A percentile compares a stretch with the other conserved stretches of the same genome.
Conservation (phyloP, 2,888 invertebrate species). For the Aspidapion aeneum region DNA sequence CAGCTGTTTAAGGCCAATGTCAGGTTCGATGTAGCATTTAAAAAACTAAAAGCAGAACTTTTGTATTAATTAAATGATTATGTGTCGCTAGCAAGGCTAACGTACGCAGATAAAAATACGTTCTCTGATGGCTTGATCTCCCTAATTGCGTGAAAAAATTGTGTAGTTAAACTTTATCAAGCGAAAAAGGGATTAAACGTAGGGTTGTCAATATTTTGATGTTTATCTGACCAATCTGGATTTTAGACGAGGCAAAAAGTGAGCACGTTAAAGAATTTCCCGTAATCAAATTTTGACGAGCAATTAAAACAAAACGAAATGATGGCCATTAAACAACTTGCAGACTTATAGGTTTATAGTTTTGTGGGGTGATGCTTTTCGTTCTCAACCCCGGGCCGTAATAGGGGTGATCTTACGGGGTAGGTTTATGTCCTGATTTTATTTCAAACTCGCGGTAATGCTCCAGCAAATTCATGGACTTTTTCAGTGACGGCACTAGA, state of each 20-base stretch:
- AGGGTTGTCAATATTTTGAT: slow-evolving; percentile 2
- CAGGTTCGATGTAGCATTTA: too few relatives aligned
- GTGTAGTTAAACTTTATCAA: too few relatives aligned
- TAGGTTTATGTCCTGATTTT: slow-evolving; percentile 16
- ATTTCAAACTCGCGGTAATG: neutral
- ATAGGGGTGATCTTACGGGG: slow-evolving; percentile 11
- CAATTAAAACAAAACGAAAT: slow-evolving; percentile 50
- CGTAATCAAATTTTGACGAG: slow-evolving; percentile 50
- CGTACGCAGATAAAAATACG: too few relatives aligned
- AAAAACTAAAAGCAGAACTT: too few relatives aligned
- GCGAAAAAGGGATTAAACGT: neutral
- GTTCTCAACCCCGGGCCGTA: slow-evolving; percentile 21
- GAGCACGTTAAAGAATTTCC: slow-evolving; percentile 43
- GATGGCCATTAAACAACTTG: slow-evolving; percentile 46
- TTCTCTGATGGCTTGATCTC: too few relatives aligned
- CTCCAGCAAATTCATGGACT: neutral
- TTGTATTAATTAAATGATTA: too few relatives aligned
- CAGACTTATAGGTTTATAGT: slow-evolving; percentile 44
- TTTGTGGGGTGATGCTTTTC: slow-evolving; percentile 31
- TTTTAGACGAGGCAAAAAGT: slow-evolving; percentile 30
- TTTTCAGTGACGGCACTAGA: too few relatives aligned
- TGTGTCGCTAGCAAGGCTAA: too few relatives aligned
- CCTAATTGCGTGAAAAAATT: too few relatives aligned
- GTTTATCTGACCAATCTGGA: slow-evolving; percentile 28
- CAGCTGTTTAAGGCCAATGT: too few relatives aligned